Conservation (phyloP, 2,888 invertebrate genomes). For the Furcula furcula region DNA sequence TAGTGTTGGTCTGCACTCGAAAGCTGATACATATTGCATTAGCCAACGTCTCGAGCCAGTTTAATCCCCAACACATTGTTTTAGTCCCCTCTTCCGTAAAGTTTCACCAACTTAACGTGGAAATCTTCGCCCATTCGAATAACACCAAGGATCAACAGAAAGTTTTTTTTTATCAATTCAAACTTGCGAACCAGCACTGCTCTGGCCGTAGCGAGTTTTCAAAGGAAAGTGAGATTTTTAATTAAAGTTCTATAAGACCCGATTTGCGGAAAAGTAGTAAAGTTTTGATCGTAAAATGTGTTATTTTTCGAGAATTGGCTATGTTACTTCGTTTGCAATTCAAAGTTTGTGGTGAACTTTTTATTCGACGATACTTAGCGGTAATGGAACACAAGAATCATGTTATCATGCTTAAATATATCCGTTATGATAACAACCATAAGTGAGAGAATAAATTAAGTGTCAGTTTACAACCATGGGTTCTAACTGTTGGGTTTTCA, state of each 20-base stretch:
- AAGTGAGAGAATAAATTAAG: too few relatives aligned
- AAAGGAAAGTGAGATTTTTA: constrained; percentile 27
- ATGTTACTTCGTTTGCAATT: neutral
- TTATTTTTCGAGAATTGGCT: constrained; percentile 6
- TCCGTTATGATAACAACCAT: too few relatives aligned
- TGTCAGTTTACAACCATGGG: too few relatives aligned
- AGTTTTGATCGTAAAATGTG: constrained; percentile 12
- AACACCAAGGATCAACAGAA: constrained; percentile 33
- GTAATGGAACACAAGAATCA: too few relatives aligned
- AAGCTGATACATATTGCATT: constrained; percentile 67
- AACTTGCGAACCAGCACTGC: constrained; percentile 23
- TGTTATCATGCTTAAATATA: too few relatives aligned
- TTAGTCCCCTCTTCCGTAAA: constrained; percentile 30
- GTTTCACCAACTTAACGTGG: constrained; percentile 21
- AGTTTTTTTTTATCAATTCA: constrained; percentile 36
- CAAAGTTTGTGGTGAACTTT: neutral
- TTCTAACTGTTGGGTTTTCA: too few relatives aligned
- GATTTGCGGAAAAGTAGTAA: constrained; percentile 16
- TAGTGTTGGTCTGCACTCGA: constrained; percentile 31
- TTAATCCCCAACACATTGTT: constrained; percentile 55
- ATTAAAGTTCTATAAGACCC: constrained; percentile 25
- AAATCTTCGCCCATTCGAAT: constrained; percentile 31
- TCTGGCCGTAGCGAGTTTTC: constrained; percentile 15
- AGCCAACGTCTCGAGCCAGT: constrained; percentile 42
- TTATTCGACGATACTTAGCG: too few relatives aligned